Conservation (phyloP, 2,888 invertebrate genomes). For the Ypsolopha scabrella region DNA sequence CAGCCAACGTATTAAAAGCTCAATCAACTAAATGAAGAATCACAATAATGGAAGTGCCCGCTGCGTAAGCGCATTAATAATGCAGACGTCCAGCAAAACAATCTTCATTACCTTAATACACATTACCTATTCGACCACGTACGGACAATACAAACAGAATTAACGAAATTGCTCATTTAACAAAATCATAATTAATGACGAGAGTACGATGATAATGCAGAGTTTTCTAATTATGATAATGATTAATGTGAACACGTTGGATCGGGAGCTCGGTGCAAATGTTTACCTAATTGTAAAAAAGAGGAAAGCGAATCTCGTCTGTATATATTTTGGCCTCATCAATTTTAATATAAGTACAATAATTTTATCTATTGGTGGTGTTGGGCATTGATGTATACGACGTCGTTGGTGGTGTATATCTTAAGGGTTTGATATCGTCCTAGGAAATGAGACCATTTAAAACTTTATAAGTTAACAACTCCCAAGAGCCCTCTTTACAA, state of each 20-base stretch:
- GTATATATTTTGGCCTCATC: not conserved
- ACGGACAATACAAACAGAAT: constrained; percentile 4
- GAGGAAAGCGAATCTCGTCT: constrained; percentile 14
- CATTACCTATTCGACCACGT: constrained; percentile 35
- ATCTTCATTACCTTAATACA: constrained; percentile 65
- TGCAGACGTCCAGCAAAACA: constrained; percentile 59
- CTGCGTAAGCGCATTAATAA: constrained; percentile 69
- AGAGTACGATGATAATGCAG: constrained; percentile 45
- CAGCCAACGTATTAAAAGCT: constrained; percentile 64
- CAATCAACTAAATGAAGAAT: constrained; percentile 70
- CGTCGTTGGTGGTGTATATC: no score
- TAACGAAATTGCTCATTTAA: constrained; percentile 8
- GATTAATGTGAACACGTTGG: not conserved
- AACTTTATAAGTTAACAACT: no score
- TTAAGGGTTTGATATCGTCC: no score
- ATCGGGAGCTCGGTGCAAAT: not conserved
- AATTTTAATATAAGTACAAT: no score
- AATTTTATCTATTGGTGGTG: no score
- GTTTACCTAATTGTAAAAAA: constrained; percentile 36
- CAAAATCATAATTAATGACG: constrained; percentile 46
- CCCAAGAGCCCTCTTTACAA: no score
- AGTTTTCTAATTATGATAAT: constrained; percentile 17
- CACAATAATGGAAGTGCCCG: constrained; percentile 61
- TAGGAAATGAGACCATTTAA: no score
- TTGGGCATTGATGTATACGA: no score